Base-by-base conservation (phyloP, 1,140 invertebrate species). In the Myzus persicae region DNA sequence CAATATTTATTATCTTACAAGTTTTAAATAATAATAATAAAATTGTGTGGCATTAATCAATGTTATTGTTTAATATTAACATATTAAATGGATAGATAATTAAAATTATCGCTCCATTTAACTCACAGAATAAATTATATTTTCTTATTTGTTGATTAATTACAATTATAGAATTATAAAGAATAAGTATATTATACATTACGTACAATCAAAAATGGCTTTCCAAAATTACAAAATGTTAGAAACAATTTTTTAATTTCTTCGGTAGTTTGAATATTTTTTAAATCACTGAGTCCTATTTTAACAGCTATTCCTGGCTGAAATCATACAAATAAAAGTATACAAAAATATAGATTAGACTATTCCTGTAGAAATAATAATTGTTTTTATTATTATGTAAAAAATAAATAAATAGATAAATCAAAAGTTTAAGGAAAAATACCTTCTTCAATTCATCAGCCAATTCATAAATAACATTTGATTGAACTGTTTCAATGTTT, bases 401-500 rank as follows among this genome's bases (percentile, higher is more conserved):
- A n/a, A n/a, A n/a, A n/a, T n/a, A n/a, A n/a, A n/a, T 26, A 44
- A 67, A 85, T 31, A n/a, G n/a, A 24, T 46, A 22, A 48, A 88
- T 46, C 22, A 48, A 48, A 89, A 14, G 14, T 85, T 18, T 26
- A 26, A 26, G n/a, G 7, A 46, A 89, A 91, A 76, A n/a, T 26
- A 91, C 90, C 90, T 91, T 91, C 31, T 76, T 67, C 9, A 91
- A 91, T 81, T 91, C 67, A 91, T 91, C 59, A 91, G 54, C 26
- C 18, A 91, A 76, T 91, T 76, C 67, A 91, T 24, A 91, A 36
- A 91, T 91, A 38, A 11, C 67, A 44, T 91, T 42, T 44, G 54
- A 76, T 44, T 11, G 20, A 9, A 91, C 59, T 76, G 42, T 81
- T 36, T 91, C 90, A 42, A 24, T 76, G 22, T 91, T 91, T 44